A percentile compares a stretch with the other conserved stretches of the same genome.
Evolutionary conservation across 2,888 invertebrate genomes (phyloP).

Genomic region (Drosophila basisetae): DNA sequence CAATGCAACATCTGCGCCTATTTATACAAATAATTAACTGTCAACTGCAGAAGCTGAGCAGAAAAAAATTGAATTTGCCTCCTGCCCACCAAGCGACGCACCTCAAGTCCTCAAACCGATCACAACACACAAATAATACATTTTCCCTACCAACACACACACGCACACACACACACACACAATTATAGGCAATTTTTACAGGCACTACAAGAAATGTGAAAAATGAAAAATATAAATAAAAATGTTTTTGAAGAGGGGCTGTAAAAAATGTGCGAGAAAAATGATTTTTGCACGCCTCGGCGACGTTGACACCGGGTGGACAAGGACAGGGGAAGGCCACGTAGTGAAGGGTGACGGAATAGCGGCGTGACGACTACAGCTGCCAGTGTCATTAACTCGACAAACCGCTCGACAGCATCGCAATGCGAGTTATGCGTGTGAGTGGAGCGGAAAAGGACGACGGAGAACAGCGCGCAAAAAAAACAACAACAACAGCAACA

Average conservation of each 20-base stretch:
- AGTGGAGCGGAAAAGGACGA: conserved; percentile 75
- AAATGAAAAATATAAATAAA: conserved; percentile 70
- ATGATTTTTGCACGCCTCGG: conserved; percentile 78
- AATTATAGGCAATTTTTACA: conserved; percentile 66
- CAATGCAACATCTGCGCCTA: conserved; percentile 60
- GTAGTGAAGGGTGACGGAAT: not conserved
- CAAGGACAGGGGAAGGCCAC: conserved; percentile 1
- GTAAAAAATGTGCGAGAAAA: conserved; percentile 70
- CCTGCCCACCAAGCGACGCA: conserved; percentile 34
- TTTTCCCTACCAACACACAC: not conserved
- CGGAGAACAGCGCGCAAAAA: conserved; percentile 16
- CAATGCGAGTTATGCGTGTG: conserved; percentile 69
- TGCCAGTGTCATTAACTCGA: conserved; percentile 79
- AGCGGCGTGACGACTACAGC: conserved; percentile 45
- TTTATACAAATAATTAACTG: conserved; percentile 78
- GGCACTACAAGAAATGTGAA: conserved; percentile 60
- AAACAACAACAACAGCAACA: conserved; percentile 24
- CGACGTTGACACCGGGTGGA: conserved; percentile 54
- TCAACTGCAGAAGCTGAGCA: conserved; percentile 62
- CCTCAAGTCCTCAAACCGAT: conserved; percentile 53
- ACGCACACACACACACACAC: conserved; percentile 22
- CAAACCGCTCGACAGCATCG: conserved; percentile 67
- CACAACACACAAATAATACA: conserved; percentile 34
- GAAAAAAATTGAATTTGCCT: conserved; percentile 39
- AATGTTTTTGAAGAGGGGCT: conserved; percentile 53